Base-by-base conservation (phyloP, 2,797 vertebrate species). In the Poeciliopsis turneri region DNA sequence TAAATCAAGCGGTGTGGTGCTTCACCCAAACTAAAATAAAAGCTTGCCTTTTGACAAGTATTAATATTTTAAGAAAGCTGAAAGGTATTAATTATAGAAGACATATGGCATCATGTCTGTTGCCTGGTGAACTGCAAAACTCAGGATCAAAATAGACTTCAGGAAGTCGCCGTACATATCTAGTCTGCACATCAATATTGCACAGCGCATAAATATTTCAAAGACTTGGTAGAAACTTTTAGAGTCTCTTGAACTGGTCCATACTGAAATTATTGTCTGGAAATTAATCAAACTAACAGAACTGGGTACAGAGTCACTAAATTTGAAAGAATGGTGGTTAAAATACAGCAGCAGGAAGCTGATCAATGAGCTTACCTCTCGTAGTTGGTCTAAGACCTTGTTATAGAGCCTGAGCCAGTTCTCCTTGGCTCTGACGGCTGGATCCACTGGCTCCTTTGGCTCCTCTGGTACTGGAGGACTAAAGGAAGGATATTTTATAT, bases 371-470 rank as follows among this genome's bases (percentile, higher is more conserved):
- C 96, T 94, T 95, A 98, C 98, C 97, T 99, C 98, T 88, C 97
- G 97, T n/a, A 99, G 95, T 89, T 99, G 98, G 75, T 97, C 94
- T 82, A 96, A 96, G 84, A 99, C 98, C 84, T 98, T 99, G 93
- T 98, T 98, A 95, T 99, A 99, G 81, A 97, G 94, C 80, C 97
- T 93, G 16, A 98, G 89, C 98, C 98, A 99, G 95, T 98, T 99
- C 86, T 97, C 96, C 90, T 98, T 99, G 78, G 98, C 98, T 86
- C 97, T 89, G 76, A 95, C 89, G 18, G 94, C 93, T 66, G 95
- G 97, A 36, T 96, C 97, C 87, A 96, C 96, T 39, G 97, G 95
- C 75, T 95, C 96, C 85, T 96, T 97, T n/a, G 93, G 94, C 80
- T 96, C 97, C 51, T 96, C 95, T 12, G 82, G 86, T 46, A 94